Evolutionary conservation across 2,113 vertebrate genomes (phyloP).

Genomic region (Paralichthys olivaceus): DNA sequence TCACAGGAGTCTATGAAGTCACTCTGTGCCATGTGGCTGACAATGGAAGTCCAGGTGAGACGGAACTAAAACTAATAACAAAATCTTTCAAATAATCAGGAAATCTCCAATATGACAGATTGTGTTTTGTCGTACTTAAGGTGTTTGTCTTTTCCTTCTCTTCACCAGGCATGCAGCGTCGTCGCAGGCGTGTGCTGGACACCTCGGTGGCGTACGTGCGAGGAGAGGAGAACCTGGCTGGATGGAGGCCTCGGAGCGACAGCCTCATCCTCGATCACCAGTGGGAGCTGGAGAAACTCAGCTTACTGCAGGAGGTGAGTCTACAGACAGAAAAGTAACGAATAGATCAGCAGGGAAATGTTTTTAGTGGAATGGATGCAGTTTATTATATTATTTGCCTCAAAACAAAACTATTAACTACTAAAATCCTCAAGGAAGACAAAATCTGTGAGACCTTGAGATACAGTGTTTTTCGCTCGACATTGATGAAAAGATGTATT

Average conservation of each 20-base stretch:
- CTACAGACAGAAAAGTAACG: not conserved
- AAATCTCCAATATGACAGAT: not conserved
- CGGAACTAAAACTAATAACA: not conserved
- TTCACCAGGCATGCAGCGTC: conserved; percentile 92
- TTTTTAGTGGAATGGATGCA: no score
- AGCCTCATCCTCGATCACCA: conserved; percentile 98
- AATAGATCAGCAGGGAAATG: not conserved
- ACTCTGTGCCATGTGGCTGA: conserved; percentile 94
- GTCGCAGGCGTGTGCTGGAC: conserved; percentile 93
- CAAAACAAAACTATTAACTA: no score
- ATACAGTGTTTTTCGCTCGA: no score
- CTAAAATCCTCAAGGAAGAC: no score
- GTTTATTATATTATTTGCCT: no score
- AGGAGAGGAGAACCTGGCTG: conserved; percentile 96
- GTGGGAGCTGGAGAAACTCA: conserved; percentile 98
- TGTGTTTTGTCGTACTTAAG: not conserved
- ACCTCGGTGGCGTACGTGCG: conserved; percentile 96
- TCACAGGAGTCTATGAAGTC: conserved; percentile 95
- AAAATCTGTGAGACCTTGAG: no score
- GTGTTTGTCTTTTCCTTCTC: not conserved
- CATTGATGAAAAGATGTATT: no score
- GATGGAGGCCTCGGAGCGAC: conserved; percentile 96
- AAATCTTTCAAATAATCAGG: not conserved
- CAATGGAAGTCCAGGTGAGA: conserved; percentile 93
- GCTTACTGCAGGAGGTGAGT: conserved; percentile 92